A percentile compares a stretch with the other conserved stretches of the same genome.
These are phyloP conservation scores for Psilopsiagon aymara DNA, from an alignment of 2,113 vertebrate genomes.

Conservation along the genomic window DNA sequence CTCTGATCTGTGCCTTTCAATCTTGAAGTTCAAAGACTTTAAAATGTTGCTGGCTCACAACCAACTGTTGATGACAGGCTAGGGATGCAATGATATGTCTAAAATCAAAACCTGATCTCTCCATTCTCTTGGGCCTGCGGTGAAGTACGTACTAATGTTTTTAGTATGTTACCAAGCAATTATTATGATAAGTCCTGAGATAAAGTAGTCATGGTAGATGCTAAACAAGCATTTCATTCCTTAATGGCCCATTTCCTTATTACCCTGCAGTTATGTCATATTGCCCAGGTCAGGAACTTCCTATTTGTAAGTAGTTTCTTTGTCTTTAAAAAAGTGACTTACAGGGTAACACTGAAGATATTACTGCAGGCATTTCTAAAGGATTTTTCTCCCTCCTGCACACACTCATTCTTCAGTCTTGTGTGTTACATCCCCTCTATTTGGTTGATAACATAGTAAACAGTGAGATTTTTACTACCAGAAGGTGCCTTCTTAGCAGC, in stretches of 20 bases:
- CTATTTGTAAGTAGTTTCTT: slow-evolving; percentile 6
- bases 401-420: background rate
- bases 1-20: background rate
- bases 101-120: background rate
- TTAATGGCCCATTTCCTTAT: slow-evolving; percentile 68
- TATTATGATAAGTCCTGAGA: slow-evolving; percentile 49
- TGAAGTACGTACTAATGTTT: background rate
- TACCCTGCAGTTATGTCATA: slow-evolving; percentile 32
- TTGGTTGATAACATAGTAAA: background rate
- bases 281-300: slow-evolving; percentile 45
- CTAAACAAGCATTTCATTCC: slow-evolving; percentile 55
- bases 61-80: background rate
- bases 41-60: background rate
- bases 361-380: slow-evolving; percentile 16
- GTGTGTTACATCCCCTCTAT: background rate
- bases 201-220: slow-evolving; percentile 7
- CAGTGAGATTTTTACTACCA: background rate
- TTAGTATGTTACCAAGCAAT: slow-evolving; percentile 24
- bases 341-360: background rate
- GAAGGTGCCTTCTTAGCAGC: background rate
- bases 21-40: background rate
- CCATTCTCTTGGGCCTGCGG: background rate
- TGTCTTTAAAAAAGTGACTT: slow-evolving; percentile 3
- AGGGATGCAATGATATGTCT: background rate
- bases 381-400: background rate